A percentile compares a stretch with the other conserved stretches of the same genome.
These are phyloP conservation scores for Orchestia grillus DNA, from an alignment of 1,140 invertebrate genomes.

Conservation along the genomic window DNA sequence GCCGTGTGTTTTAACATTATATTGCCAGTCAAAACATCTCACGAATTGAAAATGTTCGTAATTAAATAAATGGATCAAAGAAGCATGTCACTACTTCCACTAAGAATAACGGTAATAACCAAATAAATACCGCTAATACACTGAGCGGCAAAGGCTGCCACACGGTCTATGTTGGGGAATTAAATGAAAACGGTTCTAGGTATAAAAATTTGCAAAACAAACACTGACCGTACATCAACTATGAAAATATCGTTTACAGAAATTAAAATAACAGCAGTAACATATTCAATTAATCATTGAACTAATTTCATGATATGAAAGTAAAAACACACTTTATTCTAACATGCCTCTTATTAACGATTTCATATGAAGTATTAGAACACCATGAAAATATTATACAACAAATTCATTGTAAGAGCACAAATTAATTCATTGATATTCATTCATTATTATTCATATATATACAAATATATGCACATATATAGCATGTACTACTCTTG, in stretches of 20 bases:
- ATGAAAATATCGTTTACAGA: constrained; percentile 38
- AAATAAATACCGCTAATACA: constrained; percentile 38
- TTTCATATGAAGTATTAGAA: background rate
- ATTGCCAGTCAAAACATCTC: constrained; percentile 28
- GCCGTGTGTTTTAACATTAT: constrained; percentile 29
- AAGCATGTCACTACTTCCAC: constrained; percentile 48
- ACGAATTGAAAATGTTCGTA: constrained; percentile 29
- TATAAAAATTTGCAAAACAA: constrained; percentile 35
- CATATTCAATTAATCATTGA: background rate
- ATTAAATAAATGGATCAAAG: constrained; percentile 19
- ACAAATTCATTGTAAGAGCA: background rate
- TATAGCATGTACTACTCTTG: constrained; percentile 1
- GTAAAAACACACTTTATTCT: constrained; percentile 37
- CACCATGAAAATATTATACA: background rate
- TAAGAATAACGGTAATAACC: constrained; percentile 35
- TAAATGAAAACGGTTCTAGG: constrained; percentile 33
- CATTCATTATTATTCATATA: constrained; percentile 11
- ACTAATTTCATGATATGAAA: constrained; percentile 3
- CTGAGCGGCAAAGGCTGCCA: constrained; percentile 24
- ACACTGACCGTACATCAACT: constrained; percentile 24
- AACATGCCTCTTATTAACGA: constrained; percentile 32
- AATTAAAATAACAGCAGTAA: background rate
- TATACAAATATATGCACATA: constrained; percentile 5
- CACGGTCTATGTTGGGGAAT: constrained; percentile 42
- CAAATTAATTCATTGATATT: background rate